phyloP scores from a whole-genome alignment of 2,113 vertebrate species.

The Gallinago paraguaiae region DNA sequence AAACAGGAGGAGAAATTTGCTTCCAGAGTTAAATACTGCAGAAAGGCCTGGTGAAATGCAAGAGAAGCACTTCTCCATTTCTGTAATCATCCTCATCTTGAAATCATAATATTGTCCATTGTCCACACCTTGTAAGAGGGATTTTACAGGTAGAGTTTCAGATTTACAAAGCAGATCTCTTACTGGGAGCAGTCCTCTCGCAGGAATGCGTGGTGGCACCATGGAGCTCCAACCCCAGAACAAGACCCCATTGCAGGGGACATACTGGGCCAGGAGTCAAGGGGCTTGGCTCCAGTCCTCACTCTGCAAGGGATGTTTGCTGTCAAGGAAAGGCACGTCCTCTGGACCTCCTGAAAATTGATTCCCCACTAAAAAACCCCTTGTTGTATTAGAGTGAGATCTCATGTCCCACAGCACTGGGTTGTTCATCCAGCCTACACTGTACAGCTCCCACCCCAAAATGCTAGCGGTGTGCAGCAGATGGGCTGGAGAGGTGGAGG shows the following conservation, averaged over 20 bases:
- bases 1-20: neutral
- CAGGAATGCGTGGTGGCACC: neutral
- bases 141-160: neutral
- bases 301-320: neutral
- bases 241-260: neutral
- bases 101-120: neutral
- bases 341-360: neutral
- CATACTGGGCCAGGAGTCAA: neutral
- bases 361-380: neutral
- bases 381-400: neutral
- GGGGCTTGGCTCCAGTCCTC: neutral
- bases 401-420: neutral
- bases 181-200: neutral
- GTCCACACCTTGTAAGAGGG: neutral
- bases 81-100: neutral
- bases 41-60: neutral
- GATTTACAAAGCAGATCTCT: neutral
- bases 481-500: neutral
- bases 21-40: neutral
- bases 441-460: neutral
- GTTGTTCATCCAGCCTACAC: rapidly evolving
- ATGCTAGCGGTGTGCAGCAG: neutral
- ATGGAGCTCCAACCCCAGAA: neutral
- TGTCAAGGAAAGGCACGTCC: neutral
- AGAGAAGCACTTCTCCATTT: neutral